Base-by-base conservation (phyloP, 2,888 invertebrate genomes). In the Synanthedon andrenaeformis region DNA sequence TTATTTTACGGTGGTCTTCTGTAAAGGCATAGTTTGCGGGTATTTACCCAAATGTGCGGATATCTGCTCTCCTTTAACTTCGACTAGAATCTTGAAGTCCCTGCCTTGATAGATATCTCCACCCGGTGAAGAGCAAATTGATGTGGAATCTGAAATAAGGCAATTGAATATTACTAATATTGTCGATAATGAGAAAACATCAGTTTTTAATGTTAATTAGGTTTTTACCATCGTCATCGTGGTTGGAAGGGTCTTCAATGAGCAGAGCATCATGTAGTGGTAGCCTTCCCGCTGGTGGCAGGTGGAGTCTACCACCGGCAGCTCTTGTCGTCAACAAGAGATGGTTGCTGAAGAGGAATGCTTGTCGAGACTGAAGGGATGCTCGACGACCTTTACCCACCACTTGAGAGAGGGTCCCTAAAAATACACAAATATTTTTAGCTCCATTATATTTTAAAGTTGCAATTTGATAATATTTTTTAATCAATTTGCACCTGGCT, bases 321-420 rank as follows among this genome's bases (percentile, higher is more conserved):
- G 94, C 92, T 54, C 93, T 89, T 3, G 94, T 96, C 1, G 96
- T 94, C 52, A 96, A 88, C 59, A 97, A 92, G 61, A 96, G 89
- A 76, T 96, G 95, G 87, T 96, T 96, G 58, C 96, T 96, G 84
- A 97, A 97, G 17, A 97, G 90, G 73, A 95, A 97, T 60, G 96
- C 96, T 74, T 96, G 96, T 0, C 96, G 89, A 5, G 86, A 69
- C 54, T 87, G 87, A 8, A 83, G 64, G 0, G 72, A 65, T 0
- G 86, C 84, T 2, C 86, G 74, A 0, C 89, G 84, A 3, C 89
- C 88, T 57, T 88, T 88, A 35, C 90, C 88, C 10, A 92, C 89
- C 57, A 95, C 90, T 82, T 95, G 95, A 11, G 94, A 91, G 35
- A 95, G 79, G 12, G 92, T 91, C 48, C 95, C 95, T 94, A 77